A percentile compares a stretch with the other conserved stretches of the same genome.
phyloP scores from a whole-genome alignment of 2,113 vertebrate genomes.

The Sturnus vulgaris region DNA sequence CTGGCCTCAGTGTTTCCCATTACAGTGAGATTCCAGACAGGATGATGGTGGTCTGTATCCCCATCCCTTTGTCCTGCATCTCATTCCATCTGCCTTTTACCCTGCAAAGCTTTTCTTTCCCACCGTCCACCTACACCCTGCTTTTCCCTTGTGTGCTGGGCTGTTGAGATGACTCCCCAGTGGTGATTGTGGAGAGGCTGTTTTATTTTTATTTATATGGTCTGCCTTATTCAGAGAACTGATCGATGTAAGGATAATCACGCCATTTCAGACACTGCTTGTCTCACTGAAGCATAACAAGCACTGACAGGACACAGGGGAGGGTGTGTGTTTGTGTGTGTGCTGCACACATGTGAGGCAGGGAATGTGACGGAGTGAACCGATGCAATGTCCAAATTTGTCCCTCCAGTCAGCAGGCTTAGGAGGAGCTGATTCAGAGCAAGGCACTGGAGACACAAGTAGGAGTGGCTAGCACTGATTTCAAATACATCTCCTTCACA shows the following conservation, averaged over 20 bases:
- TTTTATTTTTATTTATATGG: slow-evolving; percentile 22
- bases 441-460: background rate
- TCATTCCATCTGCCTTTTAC: background rate
- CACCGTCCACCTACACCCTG: background rate
- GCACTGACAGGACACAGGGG: background rate
- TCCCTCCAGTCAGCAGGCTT: background rate
- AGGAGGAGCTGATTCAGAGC: background rate
- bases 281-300: background rate
- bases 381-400: background rate
- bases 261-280: background rate
- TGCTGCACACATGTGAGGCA: background rate
- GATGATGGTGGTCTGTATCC: background rate
- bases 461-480: background rate
- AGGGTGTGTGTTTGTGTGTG: background rate
- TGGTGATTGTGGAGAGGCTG: background rate
- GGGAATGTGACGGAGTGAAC: background rate
- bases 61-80: background rate
- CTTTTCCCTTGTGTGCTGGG: background rate
- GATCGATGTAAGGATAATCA: background rate
- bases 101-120: background rate
- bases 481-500: background rate
- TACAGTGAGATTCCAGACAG: background rate
- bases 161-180: background rate
- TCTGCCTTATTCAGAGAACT: background rate
- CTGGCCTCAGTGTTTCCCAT: background rate